These are phyloP conservation scores for Temnothorax curvispinosus DNA, from an alignment of 1,140 invertebrate genomes.

Conservation along the genomic window DNA sequence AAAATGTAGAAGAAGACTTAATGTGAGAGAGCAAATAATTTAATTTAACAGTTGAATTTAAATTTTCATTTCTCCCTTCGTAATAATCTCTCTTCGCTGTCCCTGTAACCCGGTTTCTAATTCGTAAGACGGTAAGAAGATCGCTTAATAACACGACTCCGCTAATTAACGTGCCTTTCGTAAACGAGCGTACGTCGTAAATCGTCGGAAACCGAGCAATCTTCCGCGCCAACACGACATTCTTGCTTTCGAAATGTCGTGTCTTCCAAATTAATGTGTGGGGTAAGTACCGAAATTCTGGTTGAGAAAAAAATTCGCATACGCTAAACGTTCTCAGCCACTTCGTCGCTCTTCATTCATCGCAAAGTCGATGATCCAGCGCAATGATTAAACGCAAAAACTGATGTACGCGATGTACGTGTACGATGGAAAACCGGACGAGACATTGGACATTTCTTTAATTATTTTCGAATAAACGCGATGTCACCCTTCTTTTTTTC, in stretches of 20 bases:
- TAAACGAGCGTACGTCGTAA: slow-evolving; percentile 21
- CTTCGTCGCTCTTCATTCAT: background rate
- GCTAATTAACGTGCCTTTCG: slow-evolving; percentile 50
- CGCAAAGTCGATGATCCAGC: background rate
- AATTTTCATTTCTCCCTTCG: background rate
- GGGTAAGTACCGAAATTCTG: background rate
- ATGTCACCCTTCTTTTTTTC: background rate
- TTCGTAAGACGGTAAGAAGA: slow-evolving; percentile 5
- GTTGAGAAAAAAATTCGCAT: background rate
- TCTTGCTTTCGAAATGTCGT: slow-evolving; percentile 42
- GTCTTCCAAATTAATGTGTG: background rate
- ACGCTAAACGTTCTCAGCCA: background rate
- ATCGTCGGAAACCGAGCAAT: slow-evolving; percentile 28
- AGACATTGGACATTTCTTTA: background rate
- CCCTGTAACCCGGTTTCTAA: slow-evolving; percentile 63
- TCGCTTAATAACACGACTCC: slow-evolving; percentile 39
- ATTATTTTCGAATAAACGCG: background rate
- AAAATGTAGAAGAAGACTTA: background rate
- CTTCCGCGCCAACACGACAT: slow-evolving; percentile 16
- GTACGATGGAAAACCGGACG: background rate
- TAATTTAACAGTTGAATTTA: background rate
- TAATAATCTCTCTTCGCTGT: slow-evolving; percentile 3
- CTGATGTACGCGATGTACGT: background rate
- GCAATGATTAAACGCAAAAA: background rate
- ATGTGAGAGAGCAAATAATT: background rate